Evolutionary conservation across 2,797 vertebrate genomes (phyloP).

Genomic region (Ispidina lecontei): DNA sequence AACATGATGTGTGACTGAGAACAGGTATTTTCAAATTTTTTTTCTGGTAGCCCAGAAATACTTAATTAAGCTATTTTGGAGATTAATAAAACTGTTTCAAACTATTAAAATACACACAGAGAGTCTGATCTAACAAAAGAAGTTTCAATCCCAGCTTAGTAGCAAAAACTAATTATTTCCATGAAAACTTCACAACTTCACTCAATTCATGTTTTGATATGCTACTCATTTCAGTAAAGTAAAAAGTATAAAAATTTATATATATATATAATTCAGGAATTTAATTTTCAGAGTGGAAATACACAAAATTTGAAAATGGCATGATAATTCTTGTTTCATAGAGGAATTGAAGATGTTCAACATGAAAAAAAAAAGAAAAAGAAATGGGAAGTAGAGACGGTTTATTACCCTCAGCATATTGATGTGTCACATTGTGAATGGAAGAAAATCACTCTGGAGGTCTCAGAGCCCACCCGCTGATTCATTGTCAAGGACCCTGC

Average conservation of each 20-base stretch:
- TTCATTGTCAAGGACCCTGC: background rate
- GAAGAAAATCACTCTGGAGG: background rate
- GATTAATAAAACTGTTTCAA: background rate
- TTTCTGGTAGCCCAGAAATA: background rate
- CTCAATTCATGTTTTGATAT: background rate
- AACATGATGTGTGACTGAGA: constrained; percentile 1
- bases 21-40: constrained; percentile 13
- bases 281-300: no score
- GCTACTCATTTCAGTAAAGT: background rate
- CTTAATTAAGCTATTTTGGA: constrained; percentile 11
- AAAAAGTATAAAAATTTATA: background rate
- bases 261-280: no score
- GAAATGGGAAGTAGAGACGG: background rate
- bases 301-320: no score
- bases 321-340: no score
- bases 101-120: background rate
- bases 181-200: background rate
- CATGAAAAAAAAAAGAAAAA: background rate
- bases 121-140: background rate
- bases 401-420: background rate
- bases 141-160: background rate
- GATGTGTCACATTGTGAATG: background rate
- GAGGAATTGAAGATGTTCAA: background rate
- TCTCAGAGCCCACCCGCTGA: background rate
- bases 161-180: background rate